Conservation (phyloP, 1,140 invertebrate species). For the Cryptotermes secundus region DNA sequence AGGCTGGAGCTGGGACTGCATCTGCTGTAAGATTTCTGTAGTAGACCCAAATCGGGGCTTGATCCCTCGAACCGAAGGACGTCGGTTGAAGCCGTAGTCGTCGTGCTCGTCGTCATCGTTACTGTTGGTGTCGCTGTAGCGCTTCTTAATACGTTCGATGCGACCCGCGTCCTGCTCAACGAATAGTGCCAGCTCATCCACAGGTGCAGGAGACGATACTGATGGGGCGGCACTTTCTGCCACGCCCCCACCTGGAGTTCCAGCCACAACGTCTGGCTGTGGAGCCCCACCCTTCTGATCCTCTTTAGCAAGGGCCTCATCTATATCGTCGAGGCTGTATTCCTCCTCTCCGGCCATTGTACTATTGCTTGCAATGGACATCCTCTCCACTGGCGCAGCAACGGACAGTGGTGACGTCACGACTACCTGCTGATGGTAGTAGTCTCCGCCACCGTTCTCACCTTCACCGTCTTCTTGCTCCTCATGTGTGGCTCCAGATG, state of each 20-base stretch:
- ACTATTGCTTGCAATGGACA: slow-evolving; percentile 43
- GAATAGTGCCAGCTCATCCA: slow-evolving; percentile 77
- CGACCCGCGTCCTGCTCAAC: slow-evolving; percentile 78
- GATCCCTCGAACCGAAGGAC: slow-evolving; percentile 78
- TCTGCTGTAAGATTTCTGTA: slow-evolving; percentile 69
- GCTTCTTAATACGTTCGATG: slow-evolving; percentile 76
- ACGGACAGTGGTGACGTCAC: background rate
- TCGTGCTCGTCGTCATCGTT: slow-evolving; percentile 78
- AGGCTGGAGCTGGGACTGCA: slow-evolving; percentile 33
- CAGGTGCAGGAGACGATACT: background rate
- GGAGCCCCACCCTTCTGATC: slow-evolving; percentile 53
- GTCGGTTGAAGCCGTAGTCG: slow-evolving; percentile 84
- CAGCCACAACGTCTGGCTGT: slow-evolving; percentile 72
- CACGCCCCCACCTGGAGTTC: slow-evolving; percentile 53
- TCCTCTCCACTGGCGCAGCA: slow-evolving; percentile 47
- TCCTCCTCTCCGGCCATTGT: slow-evolving; percentile 43
- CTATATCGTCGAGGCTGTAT: slow-evolving; percentile 67
- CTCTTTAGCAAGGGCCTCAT: slow-evolving; percentile 54
- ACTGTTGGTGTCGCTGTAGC: slow-evolving; percentile 51
- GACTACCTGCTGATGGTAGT: slow-evolving; percentile 54
- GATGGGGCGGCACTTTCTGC: background rate
- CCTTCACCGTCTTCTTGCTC: slow-evolving; percentile 56
- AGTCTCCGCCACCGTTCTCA: slow-evolving; percentile 47
- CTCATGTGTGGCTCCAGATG: slow-evolving; percentile 43
- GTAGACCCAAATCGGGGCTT: slow-evolving; percentile 73